Evolutionary conservation across 2,888 invertebrate genomes (phyloP), one percentile per base, ranked within the genome.

Genomic region (Microplitis deprimator): DNA sequence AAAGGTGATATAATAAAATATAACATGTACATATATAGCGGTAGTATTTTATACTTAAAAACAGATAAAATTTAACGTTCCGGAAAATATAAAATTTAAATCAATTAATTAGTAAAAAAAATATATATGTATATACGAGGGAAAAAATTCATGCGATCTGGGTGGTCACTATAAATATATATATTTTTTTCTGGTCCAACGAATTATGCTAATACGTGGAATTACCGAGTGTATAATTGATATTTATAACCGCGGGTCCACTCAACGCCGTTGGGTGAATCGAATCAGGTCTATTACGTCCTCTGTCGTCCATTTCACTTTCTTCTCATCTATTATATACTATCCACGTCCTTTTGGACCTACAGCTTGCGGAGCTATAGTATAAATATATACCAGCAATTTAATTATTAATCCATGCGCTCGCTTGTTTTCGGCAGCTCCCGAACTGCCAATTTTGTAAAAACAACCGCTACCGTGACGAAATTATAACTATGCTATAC

Each of bases 181-280:
- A 50, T 50, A 50, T 74, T 76, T 79, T 79, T 81, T 80, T 79
- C 78, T 79, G 81, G 81, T 83, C 81, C 84, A 83, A 82, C 50
- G 84, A 87, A 89, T 89, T 88, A 88, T 88, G 88, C 84, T 88
- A 88, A 88, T 88, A 83, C 82, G 76, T 79, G 83, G 83, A 86
- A 86, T 87, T 86, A 85, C 85, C 79, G 84, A 86, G 84, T 85
- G 84, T 85, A 86, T 88, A 88, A 89, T 88, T 89, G 88, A 87
- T 87, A 87, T 88, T 88, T 88, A 88, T 86, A 86, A 86, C 77
- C 69, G 41, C 20, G 68, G 69, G 65, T 50, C 67, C 65, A 73
- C 59, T 73, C 65, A 65, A 72, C 72, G 73, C 73, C 67, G 73
- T 73, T 73, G 67, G 72, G 62, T 72, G 64, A 20, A 39, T 64